Conservation (phyloP, 2,888 invertebrate genomes). For the Lasioglossum zephyrum region DNA sequence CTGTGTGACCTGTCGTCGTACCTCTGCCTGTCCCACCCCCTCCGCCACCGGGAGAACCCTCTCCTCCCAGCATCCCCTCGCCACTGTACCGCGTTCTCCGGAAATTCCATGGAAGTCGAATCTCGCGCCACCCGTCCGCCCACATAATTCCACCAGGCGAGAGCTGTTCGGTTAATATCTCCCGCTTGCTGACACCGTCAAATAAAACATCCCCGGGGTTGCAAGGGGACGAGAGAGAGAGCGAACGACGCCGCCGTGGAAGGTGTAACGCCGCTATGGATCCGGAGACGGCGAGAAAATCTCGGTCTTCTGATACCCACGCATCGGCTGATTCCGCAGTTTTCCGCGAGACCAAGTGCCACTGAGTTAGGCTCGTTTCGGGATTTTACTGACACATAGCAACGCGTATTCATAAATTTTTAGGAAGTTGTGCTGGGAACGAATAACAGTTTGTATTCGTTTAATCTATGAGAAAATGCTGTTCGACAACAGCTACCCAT, state of each 20-base stretch:
- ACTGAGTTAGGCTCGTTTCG: not conserved
- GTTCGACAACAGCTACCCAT: no score
- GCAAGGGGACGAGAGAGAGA: slow-evolving; percentile 15
- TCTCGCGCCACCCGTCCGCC: slow-evolving; percentile 69
- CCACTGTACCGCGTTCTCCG: slow-evolving; percentile 69
- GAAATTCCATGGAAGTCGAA: slow-evolving; percentile 76
- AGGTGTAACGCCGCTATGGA: slow-evolving; percentile 70
- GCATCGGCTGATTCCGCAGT: slow-evolving; percentile 78
- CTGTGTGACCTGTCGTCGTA: slow-evolving; percentile 62
- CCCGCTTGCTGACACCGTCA: slow-evolving; percentile 79
- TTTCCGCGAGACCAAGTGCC: slow-evolving; percentile 68
- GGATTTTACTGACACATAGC: not conserved
- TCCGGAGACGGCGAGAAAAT: slow-evolving; percentile 65
- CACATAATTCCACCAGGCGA: slow-evolving; percentile 75
- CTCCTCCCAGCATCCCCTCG: slow-evolving; percentile 47
- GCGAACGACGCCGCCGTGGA: slow-evolving; percentile 45
- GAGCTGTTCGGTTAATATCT: slow-evolving; percentile 79
- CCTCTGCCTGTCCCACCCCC: slow-evolving; percentile 35
- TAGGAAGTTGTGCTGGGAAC: no score
- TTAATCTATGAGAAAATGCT: no score
- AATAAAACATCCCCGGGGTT: slow-evolving; percentile 77
- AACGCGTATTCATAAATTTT: not conserved
- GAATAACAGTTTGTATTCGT: no score
- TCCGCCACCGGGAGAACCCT: not conserved
- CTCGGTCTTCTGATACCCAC: slow-evolving; percentile 59